Evolutionary conservation across 2,797 vertebrate genomes (phyloP), one percentile per base, ranked within the genome.

Genomic region (Thaleichthys pacificus): DNA sequence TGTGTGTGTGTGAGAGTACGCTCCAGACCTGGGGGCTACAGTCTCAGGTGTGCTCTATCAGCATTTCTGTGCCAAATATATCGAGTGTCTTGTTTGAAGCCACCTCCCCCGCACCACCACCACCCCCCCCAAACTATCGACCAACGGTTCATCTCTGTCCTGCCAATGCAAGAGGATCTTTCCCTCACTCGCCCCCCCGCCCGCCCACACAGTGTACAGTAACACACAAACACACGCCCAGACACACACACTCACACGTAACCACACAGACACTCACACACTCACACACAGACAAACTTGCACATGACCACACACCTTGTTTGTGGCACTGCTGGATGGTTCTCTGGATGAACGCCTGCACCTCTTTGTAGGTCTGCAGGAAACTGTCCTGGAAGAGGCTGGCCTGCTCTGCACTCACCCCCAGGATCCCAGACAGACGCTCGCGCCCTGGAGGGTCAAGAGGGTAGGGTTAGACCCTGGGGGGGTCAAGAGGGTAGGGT

Each of bases 361-460:
- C 88, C 77, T 95, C 94, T 82, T 85, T 95, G 86, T 96, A 97
- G 68, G 94, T 96, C 77, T 95, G 93, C 61, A 97, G 91, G 84
- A 98, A 98, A 62, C 86, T 91, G 82, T 96, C 94, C 89, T 96
- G 92, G 89, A 98, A 96, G 26, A 65, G 75, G 42, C 93, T 86
- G 60, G 96, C 96, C 88, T 96, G 93, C 71, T 88, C 85, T 66
- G 92, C 63, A 49, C 93, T 92, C 70, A 95, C 87, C 54, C 96
- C 94, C 30, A 98, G 89, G 79, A 95, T 95, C 73, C 91, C 90
- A 1, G 96, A 95, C 17, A 98, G 93, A 56, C 93, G 91, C 74
- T 95, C 92, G 69, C 93, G 94, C 77, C 96, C 97, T 98, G 38
- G 38, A 7, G 38, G 38, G 38, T 35, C 9, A 42, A 11, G 38